Percentiles rank a stretch among this genome's conserved stretches.
phyloP scores from a whole-genome alignment of 92 coral and sea anemone genomes.

The Siderastrea radians region DNA sequence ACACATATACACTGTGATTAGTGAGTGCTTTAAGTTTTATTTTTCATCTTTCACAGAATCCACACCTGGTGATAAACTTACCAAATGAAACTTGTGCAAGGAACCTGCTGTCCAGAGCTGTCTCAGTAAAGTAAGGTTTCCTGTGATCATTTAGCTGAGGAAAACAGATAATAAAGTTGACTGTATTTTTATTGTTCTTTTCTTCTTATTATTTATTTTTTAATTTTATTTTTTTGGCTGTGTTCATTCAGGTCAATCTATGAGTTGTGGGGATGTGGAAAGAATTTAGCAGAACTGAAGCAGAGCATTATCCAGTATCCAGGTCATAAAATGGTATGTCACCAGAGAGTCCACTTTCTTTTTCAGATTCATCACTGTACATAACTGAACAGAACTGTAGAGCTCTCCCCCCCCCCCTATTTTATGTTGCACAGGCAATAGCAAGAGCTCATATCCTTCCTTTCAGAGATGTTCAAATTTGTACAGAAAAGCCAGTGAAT shows the following conservation, averaged over 20 bases:
- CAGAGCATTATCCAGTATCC: constrained; percentile 67
- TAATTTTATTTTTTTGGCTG: background rate
- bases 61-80: constrained; percentile 70
- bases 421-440: too few relatives aligned
- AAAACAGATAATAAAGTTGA: too few relatives aligned
- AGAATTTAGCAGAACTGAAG: constrained; percentile 61
- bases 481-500: too few relatives aligned
- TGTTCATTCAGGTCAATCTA: constrained; percentile 72
- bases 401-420: too few relatives aligned
- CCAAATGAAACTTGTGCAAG: constrained; percentile 77
- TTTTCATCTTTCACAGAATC: constrained; percentile 54
- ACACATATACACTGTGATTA: too few relatives aligned
- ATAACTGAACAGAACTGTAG: too few relatives aligned
- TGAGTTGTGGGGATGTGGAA: constrained; percentile 86
- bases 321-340: constrained; percentile 62
- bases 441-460: too few relatives aligned
- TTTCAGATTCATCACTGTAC: too few relatives aligned
- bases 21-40: too few relatives aligned
- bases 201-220: background rate
- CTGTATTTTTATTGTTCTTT: background rate
- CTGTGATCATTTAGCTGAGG: background rate
- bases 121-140: constrained; percentile 78
- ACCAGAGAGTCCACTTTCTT: too few relatives aligned
- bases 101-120: constrained; percentile 80
- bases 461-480: too few relatives aligned